These are phyloP conservation scores for Aotus griseimembra DNA, from an alignment of 2,797 vertebrate genomes.

Conservation along the genomic window DNA sequence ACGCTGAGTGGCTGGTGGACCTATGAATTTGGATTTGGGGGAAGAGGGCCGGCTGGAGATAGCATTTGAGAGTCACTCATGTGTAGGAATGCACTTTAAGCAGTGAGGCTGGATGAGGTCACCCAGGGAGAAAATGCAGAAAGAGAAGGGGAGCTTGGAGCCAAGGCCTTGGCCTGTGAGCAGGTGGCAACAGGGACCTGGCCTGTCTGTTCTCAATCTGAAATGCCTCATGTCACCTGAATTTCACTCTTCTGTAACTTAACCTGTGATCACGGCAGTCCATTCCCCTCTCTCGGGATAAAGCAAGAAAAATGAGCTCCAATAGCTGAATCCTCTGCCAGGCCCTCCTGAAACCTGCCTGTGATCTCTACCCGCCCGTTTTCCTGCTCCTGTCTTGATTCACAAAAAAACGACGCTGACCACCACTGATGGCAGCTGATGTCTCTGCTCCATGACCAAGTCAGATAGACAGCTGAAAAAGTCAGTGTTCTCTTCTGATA, in stretches of 20 bases:
- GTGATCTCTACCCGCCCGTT: fast-evolving
- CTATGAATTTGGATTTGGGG: not conserved
- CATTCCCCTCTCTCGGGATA: not conserved
- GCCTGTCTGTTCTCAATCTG: not conserved
- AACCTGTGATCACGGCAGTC: not conserved
- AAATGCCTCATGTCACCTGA: not conserved
- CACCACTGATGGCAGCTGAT: not conserved
- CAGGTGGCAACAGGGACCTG: not conserved
- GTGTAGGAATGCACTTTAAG: not conserved
- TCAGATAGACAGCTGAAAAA: not conserved
- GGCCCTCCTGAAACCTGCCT: not conserved
- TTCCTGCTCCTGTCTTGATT: not conserved
- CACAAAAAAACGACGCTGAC: not conserved
- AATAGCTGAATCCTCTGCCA: not conserved
- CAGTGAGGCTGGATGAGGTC: not conserved
- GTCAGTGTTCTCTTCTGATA: conserved; percentile 10
- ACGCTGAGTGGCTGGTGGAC: fast-evolving
- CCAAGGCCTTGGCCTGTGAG: too few species aligned
- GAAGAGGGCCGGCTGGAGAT: not conserved
- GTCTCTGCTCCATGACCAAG: not conserved
- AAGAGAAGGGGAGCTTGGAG: not conserved
- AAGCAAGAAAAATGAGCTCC: not conserved
- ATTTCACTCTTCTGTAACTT: not conserved
- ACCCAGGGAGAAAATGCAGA: not conserved
- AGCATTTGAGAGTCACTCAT: not conserved